Evolutionary conservation across 2,113 vertebrate genomes (phyloP), one percentile per base, ranked within the genome.

Genomic region (Phalacrocorax pelagicus): DNA sequence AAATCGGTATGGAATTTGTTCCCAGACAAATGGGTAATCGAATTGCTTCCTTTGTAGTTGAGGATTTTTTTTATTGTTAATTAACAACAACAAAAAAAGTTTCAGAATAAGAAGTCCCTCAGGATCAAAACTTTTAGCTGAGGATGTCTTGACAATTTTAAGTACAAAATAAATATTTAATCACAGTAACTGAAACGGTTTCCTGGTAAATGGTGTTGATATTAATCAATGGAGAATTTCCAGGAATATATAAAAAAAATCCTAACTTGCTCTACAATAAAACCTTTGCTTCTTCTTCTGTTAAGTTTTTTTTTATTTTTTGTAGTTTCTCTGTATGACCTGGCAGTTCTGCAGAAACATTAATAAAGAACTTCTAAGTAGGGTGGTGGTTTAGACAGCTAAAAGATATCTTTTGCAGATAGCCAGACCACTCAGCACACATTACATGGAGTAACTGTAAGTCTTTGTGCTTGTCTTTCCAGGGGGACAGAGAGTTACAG

Each of bases 401-500:
- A n/a, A 57, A 81, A 90, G 3, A 52, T 11, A 30, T 19, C 9
- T 90, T 69, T 82, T 86, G 34, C 51, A 46, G 18, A 63, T 36
- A 81, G 54, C 4, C 27, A 61, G n/a, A 69, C 34, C 0, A 1
- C 26, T 44, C 8, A 24, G 30, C 10, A 2, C 8, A 72, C n/a
- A 55, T 20, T 42, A 61, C 77, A 86, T 51, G 38, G 24, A 38
- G 11, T 27, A 90, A 51, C 24, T 0, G 0, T 38, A 72, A 59
- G 13, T 46, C 34, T 83, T 84, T 52, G 15, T 11, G 36, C 46
- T 47, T 69, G 17, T 70, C 11, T 63, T 80, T 82, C 15, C 1
- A 1, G 32, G 7, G 21, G 12, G 5, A 75, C 12, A 34, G 42
- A 36, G 40, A 82, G 40, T n/a, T 40, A 74, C 16, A 73, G 42